These are phyloP conservation scores for Anthoscopus minutus DNA, from an alignment of 2,113 vertebrate species.

Conservation along the genomic window DNA sequence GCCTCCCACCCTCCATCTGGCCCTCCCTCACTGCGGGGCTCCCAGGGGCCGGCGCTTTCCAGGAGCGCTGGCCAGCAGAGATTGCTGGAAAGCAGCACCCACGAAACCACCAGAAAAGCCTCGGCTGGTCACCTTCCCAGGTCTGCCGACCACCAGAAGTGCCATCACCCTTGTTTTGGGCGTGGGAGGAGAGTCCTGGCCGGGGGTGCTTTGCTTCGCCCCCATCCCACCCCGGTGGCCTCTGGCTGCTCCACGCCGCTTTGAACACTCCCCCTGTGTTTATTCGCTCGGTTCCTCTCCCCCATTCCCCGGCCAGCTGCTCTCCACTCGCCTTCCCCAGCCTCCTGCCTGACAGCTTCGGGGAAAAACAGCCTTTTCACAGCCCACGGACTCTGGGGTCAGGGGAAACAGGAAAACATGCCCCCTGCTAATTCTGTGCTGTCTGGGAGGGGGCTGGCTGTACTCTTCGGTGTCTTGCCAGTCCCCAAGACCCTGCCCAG, in stretches of 20 bases:
- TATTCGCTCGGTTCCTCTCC: constrained; percentile 22
- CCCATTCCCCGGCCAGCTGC: neutral
- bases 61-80: neutral
- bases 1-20: constrained; percentile 5
- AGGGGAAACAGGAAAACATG: neutral
- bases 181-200: neutral
- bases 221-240: neutral
- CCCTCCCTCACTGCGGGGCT: neutral
- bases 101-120: neutral
- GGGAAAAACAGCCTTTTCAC: neutral
- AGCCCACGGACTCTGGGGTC: neutral
- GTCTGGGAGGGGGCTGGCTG: neutral
- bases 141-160: neutral
- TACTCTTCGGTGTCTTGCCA: neutral
- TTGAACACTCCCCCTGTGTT: constrained; percentile 9
- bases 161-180: neutral
- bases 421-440: neutral
- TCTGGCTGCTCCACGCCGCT: neutral
- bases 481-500: neutral
- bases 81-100: constrained; percentile 40
- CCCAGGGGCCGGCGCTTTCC: neutral
- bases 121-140: fast-evolving
- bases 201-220: neutral
- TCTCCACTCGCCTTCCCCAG: neutral
- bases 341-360: neutral